These are phyloP conservation scores for Raja brachyura DNA, from an alignment of 2,113 vertebrate genomes.

Conservation along the genomic window DNA sequence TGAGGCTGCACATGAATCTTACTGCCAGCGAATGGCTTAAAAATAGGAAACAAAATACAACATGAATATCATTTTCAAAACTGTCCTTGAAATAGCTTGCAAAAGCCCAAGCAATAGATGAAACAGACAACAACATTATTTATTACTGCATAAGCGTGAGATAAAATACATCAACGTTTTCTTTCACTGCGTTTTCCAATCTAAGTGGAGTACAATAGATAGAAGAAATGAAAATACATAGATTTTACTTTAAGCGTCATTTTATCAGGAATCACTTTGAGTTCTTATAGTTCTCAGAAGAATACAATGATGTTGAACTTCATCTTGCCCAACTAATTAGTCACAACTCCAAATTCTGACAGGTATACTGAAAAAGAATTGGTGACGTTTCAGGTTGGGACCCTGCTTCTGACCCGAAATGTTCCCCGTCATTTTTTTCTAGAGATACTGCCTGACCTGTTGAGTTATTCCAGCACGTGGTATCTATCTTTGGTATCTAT, in stretches of 20 bases:
- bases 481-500: no score
- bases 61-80: constrained; percentile 39
- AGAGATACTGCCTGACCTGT: no score
- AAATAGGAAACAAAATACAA: constrained; percentile 41
- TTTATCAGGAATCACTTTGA: neutral
- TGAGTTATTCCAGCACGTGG: no score
- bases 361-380: neutral
- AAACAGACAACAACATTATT: neutral
- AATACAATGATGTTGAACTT: neutral
- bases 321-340: neutral
- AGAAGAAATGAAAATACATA: neutral
- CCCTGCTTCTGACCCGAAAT: no score
- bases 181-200: neutral
- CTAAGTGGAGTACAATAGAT: neutral
- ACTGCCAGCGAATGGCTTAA: constrained; percentile 66
- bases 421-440: no score
- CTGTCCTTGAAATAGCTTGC: neutral
- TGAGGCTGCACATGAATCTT: constrained; percentile 82
- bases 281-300: neutral
- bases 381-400: neutral
- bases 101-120: neutral
- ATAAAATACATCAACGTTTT: neutral
- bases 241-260: neutral
- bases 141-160: neutral
- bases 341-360: neutral